Percentiles rank a stretch among this genome's conserved stretches.
phyloP scores from a whole-genome alignment of 2,797 vertebrate genomes.

The Ceryle rudis region DNA sequence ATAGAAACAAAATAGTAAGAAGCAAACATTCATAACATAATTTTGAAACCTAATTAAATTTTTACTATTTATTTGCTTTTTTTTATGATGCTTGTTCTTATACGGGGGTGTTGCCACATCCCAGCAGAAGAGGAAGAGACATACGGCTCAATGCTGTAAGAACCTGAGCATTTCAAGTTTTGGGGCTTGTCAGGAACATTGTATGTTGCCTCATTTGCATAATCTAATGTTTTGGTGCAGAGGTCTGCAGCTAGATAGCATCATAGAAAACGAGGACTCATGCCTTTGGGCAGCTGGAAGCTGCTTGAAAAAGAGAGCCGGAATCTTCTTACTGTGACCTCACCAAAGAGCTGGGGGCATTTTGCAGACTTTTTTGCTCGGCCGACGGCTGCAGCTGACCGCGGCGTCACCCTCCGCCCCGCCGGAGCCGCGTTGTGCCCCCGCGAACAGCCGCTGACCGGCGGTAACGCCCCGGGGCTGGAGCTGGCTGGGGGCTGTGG shows the following conservation, averaged over 20 bases:
- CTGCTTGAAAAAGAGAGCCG: not conserved
- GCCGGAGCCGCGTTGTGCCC: fast-evolving
- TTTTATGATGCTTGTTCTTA: not conserved
- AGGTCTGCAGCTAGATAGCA: not conserved
- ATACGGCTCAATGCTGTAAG: fast-evolving
- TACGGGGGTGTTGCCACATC: not conserved
- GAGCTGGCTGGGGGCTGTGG: not conserved
- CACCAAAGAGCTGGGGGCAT: not conserved
- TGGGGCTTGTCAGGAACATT: not conserved
- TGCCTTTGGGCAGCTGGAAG: not conserved
- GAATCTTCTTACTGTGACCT: not conserved
- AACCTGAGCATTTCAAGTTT: not conserved
- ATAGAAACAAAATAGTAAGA: not conserved
- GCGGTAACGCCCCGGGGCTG: not conserved
- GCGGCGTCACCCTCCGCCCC: fast-evolving
- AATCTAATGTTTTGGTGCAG: not conserved
- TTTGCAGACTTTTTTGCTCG: fast-evolving
- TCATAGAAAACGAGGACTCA: fast-evolving
- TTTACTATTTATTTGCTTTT: not conserved
- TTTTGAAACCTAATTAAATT: not conserved
- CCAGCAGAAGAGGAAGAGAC: not conserved
- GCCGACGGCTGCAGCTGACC: not conserved
- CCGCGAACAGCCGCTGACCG: not conserved
- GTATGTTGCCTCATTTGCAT: fast-evolving
- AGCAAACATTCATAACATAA: not conserved